Base-by-base conservation (phyloP, 2,113 vertebrate genomes). In the Monopterus albus region DNA sequence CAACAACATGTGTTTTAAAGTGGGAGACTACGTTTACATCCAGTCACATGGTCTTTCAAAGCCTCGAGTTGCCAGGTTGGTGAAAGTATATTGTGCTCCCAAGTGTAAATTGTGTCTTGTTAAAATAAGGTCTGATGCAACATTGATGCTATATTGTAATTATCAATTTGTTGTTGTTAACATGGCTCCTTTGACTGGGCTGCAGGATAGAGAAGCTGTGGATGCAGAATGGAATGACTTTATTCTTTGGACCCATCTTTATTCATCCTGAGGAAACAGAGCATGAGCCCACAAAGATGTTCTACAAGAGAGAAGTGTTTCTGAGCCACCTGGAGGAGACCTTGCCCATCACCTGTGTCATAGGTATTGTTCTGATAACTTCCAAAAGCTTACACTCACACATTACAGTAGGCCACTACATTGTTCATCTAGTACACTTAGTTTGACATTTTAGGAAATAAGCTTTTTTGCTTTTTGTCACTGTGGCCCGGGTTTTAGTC, bases 211-310 rank as follows among this genome's bases (percentile, higher is more conserved):
- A 99, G 79, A 99, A 98, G 85, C 95, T 99, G 89, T 99, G 97
- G 97, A 91, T 96, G 50, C 93, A 95, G 75, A 95, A 96, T 80
- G 96, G 96, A 89, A 93, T 95, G 3, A 92, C 93, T 0, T 97
- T 95, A 89, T 98, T 99, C 87, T 99, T 97, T 82, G 98, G 98
- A 45, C 98, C 98, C 5, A 97, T 99, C 73, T 99, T 99, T 73
- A 97, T 99, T 81, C 95, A 98, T 65, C 98, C 98, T 7, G 98
- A 98, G 80, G 98, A 99, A 84, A 99, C 98, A 0, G 96, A 96
- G 63, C 98, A 99, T 39, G 98, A 99, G 49, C 98, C 98, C 72
- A 99, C 98, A 28, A 99, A 97, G 92, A 99, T 99, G 98, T 99
- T 99, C 86, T 99, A 99, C 89, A 97, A 98, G 89, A 96, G 95